phyloP scores from a whole-genome alignment of 2,888 invertebrate species.

The Tetheella fluctuosa region DNA sequence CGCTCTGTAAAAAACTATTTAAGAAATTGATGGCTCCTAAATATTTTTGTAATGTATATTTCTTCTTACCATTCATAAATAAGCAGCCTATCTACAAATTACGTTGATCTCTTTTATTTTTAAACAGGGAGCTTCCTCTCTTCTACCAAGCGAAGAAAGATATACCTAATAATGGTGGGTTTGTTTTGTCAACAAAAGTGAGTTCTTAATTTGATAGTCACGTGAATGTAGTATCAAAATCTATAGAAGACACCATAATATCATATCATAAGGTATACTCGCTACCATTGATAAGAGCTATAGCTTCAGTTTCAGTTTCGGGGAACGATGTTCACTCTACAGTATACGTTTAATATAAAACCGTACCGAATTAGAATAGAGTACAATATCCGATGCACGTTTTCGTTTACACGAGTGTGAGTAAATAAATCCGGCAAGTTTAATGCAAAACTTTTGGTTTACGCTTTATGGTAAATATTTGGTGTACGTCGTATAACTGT shows the following conservation, averaged over 20 bases:
- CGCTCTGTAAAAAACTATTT: background rate
- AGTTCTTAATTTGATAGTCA: no score
- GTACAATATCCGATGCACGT: slow-evolving; percentile 43
- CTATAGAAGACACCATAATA: no score
- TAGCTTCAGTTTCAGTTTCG: slow-evolving; percentile 34
- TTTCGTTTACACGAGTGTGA: slow-evolving; percentile 62
- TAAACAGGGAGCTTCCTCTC: background rate
- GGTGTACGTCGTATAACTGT: slow-evolving; percentile 81
- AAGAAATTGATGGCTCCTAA: slow-evolving; percentile 14
- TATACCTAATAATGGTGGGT: background rate
- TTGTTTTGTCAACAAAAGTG: background rate
- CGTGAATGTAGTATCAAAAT: no score
- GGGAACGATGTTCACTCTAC: slow-evolving; percentile 42
- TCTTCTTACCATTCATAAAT: background rate
- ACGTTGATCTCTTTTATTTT: background rate
- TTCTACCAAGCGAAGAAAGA: background rate
- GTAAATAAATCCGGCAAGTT: slow-evolving; percentile 81
- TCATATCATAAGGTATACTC: no score
- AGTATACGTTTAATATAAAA: slow-evolving; percentile 26
- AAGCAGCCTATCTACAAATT: no score
- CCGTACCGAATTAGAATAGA: slow-evolving; percentile 40
- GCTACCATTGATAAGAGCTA: background rate
- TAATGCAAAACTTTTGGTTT: slow-evolving; percentile 84
- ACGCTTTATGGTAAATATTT: slow-evolving; percentile 85
- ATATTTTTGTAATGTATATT: background rate